Conservation (phyloP, 2,888 invertebrate species). For the Heterodera filipjevi region DNA sequence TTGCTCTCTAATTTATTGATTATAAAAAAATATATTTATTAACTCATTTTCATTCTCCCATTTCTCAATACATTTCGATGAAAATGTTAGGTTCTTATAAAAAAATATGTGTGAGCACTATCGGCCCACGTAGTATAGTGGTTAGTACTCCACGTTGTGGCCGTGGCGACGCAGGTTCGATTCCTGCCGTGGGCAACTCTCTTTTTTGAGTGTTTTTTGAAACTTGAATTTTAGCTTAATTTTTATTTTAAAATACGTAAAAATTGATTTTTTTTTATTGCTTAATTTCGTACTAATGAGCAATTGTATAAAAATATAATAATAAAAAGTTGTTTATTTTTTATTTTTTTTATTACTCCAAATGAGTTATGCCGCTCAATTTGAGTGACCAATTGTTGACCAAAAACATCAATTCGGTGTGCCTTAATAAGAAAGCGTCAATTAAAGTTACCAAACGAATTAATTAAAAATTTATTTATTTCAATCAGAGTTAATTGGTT, state of each 20-base stretch:
- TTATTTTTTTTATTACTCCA: slow-evolving; percentile 36
- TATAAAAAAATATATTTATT: too few species aligned
- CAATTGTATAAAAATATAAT: not conserved
- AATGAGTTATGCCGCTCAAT: slow-evolving; percentile 49
- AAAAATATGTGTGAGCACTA: not conserved
- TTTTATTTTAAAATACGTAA: not conserved
- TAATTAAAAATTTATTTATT: not conserved
- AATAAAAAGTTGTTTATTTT: not conserved
- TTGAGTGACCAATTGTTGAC: slow-evolving; percentile 48
- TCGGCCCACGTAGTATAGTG: slow-evolving; percentile 56
- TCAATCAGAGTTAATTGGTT: not conserved
- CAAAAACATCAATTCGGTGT: slow-evolving; percentile 49
- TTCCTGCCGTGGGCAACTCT: slow-evolving; percentile 57
- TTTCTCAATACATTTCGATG: too few species aligned
- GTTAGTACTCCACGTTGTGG: slow-evolving; percentile 65
- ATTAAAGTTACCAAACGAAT: too few species aligned
- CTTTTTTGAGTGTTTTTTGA: not conserved
- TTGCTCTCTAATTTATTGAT: too few species aligned
- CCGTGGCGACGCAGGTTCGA: slow-evolving; percentile 64
- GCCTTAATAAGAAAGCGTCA: slow-evolving; percentile 31
- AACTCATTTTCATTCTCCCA: too few species aligned
- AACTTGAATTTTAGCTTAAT: too few species aligned
- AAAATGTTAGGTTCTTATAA: not conserved
- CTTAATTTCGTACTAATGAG: too few species aligned
- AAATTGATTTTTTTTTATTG: slow-evolving; percentile 13